These are phyloP conservation scores for Stenodera caucasica DNA, from an alignment of 2,888 invertebrate species.

Conservation along the genomic window DNA sequence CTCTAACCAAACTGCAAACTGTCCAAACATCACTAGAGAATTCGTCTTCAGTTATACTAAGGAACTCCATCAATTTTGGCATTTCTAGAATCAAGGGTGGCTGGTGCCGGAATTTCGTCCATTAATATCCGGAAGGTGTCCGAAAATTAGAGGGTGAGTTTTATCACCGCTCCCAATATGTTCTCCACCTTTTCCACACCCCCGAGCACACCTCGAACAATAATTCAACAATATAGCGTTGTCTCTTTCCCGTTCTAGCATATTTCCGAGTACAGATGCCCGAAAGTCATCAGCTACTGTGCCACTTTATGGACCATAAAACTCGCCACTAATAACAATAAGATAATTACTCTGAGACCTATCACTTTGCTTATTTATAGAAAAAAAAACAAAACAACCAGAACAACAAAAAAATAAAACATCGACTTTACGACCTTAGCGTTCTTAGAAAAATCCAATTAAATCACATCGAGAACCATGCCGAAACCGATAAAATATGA, in stretches of 20 bases:
- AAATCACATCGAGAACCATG: slow-evolving; percentile 10
- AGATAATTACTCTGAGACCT: slow-evolving; percentile 39
- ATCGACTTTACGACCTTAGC: background rate
- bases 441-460: slow-evolving; percentile 12
- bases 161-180: slow-evolving; percentile 15
- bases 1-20: too few relatives aligned
- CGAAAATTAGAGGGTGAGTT: slow-evolving; percentile 18
- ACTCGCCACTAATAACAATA: slow-evolving; percentile 40
- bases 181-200: slow-evolving; percentile 13
- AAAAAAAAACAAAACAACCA: too few relatives aligned
- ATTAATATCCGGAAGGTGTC: slow-evolving; percentile 6
- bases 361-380: slow-evolving; percentile 15
- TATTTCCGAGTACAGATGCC: slow-evolving; percentile 25
- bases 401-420: background rate
- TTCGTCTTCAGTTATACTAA: too few relatives aligned
- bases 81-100: background rate
- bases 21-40: too few relatives aligned
- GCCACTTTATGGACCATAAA: slow-evolving; percentile 39
- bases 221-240: background rate
- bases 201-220: slow-evolving; percentile 10
- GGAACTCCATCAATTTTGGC: slow-evolving; percentile 9
- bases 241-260: background rate
- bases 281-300: slow-evolving; percentile 37
- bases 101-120: background rate
- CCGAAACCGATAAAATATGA: slow-evolving; percentile 5